These are phyloP conservation scores for Bimastos eiseni DNA, from an alignment of 2,888 invertebrate genomes.

Conservation along the genomic window DNA sequence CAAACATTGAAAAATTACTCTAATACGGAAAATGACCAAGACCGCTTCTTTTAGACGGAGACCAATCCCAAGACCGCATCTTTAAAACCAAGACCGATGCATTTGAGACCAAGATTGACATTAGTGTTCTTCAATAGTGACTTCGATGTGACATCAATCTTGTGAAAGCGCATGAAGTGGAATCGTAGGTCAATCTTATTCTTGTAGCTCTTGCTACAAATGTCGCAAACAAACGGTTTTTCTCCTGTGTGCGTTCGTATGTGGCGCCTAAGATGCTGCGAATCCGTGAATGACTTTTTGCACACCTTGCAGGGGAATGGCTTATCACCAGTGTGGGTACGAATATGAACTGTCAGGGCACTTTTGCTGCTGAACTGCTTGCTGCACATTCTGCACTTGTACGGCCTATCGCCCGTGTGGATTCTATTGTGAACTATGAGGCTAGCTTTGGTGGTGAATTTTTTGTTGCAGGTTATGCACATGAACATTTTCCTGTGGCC, in stretches of 20 bases:
- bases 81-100: no score
- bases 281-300: neutral
- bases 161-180: neutral
- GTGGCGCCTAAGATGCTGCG: neutral
- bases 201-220: neutral
- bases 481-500: neutral
- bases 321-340: neutral
- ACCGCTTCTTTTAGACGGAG: no score
- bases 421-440: neutral
- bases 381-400: neutral
- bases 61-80: no score
- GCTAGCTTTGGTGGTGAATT: neutral
- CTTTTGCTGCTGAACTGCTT: neutral
- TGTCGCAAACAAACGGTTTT: neutral
- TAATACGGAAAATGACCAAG: no score
- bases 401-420: neutral
- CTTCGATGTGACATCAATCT: neutral
- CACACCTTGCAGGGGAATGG: neutral
- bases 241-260: slow-evolving; percentile 16
- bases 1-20: no score
- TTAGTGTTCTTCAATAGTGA: neutral
- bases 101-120: no score
- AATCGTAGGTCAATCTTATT: neutral
- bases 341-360: neutral
- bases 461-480: neutral